A percentile compares a stretch with the other conserved stretches of the same genome.
phyloP scores from a whole-genome alignment of 2,797 vertebrate genomes.

The Phaenicophaeus curvirostris region DNA sequence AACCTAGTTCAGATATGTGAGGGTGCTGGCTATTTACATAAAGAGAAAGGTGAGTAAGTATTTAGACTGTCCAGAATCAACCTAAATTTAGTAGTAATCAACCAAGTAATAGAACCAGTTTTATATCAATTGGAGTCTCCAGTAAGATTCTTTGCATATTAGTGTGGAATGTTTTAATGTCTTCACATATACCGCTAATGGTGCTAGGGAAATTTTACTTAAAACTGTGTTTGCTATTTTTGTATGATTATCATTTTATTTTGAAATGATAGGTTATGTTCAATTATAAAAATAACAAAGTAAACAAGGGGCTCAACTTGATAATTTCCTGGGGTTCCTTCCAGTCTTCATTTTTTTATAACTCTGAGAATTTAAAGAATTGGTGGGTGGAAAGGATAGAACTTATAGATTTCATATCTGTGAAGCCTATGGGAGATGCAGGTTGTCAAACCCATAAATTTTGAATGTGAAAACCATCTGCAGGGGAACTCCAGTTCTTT shows the following conservation, averaged over 20 bases:
- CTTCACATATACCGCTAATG: neutral
- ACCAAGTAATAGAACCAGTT: neutral
- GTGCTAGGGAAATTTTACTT: neutral
- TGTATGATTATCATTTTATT: neutral
- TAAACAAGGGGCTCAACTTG: neutral
- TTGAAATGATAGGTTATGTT: neutral
- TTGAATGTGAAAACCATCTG: neutral
- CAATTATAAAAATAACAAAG: neutral
- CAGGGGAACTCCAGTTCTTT: neutral
- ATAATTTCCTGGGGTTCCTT: neutral
- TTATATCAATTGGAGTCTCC: neutral
- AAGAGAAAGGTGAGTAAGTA: neutral
- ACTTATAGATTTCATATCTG: neutral
- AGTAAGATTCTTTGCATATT: neutral
- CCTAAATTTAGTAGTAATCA: neutral
- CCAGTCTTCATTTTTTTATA: neutral
- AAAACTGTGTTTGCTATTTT: neutral
- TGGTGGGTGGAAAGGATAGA: neutral
- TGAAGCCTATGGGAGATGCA: neutral
- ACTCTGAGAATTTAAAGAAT: neutral
- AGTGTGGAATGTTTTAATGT: neutral
- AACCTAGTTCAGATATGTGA: neutral
- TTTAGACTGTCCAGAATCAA: neutral
- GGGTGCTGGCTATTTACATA: neutral
- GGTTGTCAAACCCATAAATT: neutral